These are phyloP conservation scores for Macrobrachium rosenbergii DNA, from an alignment of 1,140 invertebrate genomes.

Conservation along the genomic window DNA sequence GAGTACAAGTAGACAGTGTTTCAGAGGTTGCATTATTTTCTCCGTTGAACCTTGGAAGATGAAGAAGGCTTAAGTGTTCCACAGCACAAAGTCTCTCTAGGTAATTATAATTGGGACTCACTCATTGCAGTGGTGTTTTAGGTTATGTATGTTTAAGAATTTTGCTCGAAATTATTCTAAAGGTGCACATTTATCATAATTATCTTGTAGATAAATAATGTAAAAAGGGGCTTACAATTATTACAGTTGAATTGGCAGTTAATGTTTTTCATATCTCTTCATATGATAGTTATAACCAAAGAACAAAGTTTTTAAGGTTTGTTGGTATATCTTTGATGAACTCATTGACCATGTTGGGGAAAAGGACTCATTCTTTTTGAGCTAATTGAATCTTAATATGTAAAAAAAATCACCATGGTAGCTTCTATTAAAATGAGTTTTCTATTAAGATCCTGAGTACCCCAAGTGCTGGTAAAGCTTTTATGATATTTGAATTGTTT, in stretches of 20 bases:
- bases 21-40: constrained; percentile 5
- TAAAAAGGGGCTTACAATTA: too few relatives aligned
- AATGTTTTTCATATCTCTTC: too few relatives aligned
- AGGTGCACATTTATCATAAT: too few relatives aligned
- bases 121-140: neutral
- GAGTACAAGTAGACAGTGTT: constrained; percentile 52
- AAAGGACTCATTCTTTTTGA: too few relatives aligned
- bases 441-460: constrained; percentile 8
- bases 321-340: too few relatives aligned
- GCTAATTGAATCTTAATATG: too few relatives aligned
- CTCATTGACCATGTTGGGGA: too few relatives aligned
- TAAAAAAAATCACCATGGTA: too few relatives aligned
- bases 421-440: neutral
- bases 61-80: constrained; percentile 5
- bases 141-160: neutral
- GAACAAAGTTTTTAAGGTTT: too few relatives aligned
- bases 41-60: constrained; percentile 25
- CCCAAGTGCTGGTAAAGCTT: constrained; percentile 30
- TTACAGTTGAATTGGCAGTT: too few relatives aligned
- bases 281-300: too few relatives aligned
- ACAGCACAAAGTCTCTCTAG: neutral
- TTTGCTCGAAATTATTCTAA: neutral
- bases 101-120: constrained; percentile 22
- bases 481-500: constrained; percentile 42
- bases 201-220: too few relatives aligned